Base-by-base conservation (phyloP, 2,797 vertebrate genomes). In the Alca torda region DNA sequence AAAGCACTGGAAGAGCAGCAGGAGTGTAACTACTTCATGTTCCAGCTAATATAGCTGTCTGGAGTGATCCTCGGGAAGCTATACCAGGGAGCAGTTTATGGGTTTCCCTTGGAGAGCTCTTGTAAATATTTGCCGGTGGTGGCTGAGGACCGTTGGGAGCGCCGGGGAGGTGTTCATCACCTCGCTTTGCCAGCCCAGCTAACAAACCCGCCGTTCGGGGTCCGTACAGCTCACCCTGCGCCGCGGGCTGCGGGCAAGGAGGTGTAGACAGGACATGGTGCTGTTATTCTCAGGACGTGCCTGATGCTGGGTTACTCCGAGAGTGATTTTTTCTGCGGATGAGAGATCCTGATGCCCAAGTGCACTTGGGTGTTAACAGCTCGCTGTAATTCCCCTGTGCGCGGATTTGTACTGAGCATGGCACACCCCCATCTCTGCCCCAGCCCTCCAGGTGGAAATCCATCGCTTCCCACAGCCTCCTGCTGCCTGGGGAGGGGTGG, bases 1-100 rank as follows among this genome's bases (percentile, higher is more conserved):
- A 90, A 94, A 96, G 93, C 95, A 45, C 89, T 88, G 88, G 59
- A 65, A 84, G 90, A 96, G 93, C 96, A 96, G 96, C 96, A 93
- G 95, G 96, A 97, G 85, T 84, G 94, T 94, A 96, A 95, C 95
- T 96, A 94, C 93, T 97, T 94, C 83, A 26, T 96, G 93, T 95
- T 96, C 94, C 96, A 93, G 96, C 79, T 95, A 95, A 97, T 96
- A 96, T 84, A 96, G 90, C 95, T 96, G 96, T 97, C 96, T 96
- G 95, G 60, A 95, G 94, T 16, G 77, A 93, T 87, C 88, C 93
- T 91, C 77, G 43, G 91, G 65, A 93, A 95, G 89, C 89, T 81
- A 2, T 81, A 95, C 61, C 83, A 84, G 77, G 85, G 85, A 97
- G 91, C 77, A 68, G 33, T 96, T 97, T 87, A 95, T 90, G 24